Percentiles rank a stretch among this genome's conserved stretches.
Conservation (phyloP, 1,140 invertebrate species). For the Rhysida immarginata region DNA sequence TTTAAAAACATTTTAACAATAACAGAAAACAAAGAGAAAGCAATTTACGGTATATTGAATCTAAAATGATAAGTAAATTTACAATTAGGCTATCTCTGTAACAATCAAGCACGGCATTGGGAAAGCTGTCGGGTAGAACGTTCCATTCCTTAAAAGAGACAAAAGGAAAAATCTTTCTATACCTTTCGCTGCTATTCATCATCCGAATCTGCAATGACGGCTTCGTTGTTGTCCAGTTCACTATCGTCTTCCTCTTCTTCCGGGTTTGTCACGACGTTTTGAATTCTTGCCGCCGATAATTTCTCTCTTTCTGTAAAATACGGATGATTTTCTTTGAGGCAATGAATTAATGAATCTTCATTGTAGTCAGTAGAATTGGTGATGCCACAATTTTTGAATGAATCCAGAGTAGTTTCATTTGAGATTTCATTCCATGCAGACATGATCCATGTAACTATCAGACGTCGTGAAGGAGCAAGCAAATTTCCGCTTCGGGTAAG, state of each 20-base stretch:
- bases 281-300: neutral
- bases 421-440: slow-evolving; percentile 7
- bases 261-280: neutral
- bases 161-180: neutral
- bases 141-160: too few relatives aligned
- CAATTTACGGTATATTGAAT: too few relatives aligned
- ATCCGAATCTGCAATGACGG: neutral
- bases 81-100: too few relatives aligned
- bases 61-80: too few relatives aligned
- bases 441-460: slow-evolving; percentile 9
- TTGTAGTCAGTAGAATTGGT: neutral
- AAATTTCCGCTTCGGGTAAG: slow-evolving; percentile 14
- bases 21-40: too few relatives aligned
- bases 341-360: slow-evolving; percentile 1
- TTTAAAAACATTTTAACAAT: too few relatives aligned
- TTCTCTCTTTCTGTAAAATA: neutral
- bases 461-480: slow-evolving; percentile 2
- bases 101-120: too few relatives aligned
- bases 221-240: neutral
- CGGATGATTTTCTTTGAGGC: neutral
- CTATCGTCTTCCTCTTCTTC: neutral
- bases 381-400: slow-evolving; percentile 7
- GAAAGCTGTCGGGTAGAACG: too few relatives aligned
- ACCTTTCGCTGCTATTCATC: neutral
- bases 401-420: neutral